Evolutionary conservation across 2,797 vertebrate species (phyloP), one percentile per base, ranked within the genome.

Genomic region (Lagodon rhomboides): DNA sequence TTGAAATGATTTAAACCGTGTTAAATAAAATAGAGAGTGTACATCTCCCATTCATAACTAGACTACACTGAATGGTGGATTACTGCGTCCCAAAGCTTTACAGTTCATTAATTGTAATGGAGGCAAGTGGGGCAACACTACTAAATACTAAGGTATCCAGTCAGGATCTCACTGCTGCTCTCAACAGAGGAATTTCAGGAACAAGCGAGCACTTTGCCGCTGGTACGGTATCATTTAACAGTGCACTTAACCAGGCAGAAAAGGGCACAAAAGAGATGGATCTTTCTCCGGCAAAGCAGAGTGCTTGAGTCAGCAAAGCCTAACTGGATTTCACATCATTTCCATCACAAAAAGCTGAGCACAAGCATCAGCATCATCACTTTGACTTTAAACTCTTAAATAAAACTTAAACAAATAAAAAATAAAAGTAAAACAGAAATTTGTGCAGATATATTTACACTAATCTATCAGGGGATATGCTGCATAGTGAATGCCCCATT

Each of bases 131-230:
- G 50, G 61, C 51, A 83, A 68, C 61, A 34, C 46, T 53, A 82
- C 68, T 71, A 91, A 90, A 93, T 92, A 90, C 82, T 90, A 46
- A 34, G 12, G 90, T 90, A 79, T 90, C 91, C 80, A 85, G 69
- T 55, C 74, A 67, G 60, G 55, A 62, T 41, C 43, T 59, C 49
- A 44, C 25, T 53, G 71, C 58, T 82, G 86, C 79, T 76, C 78
- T 78, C 88, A 84, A 93, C 92, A 71, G 49, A 91, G 78, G 83
- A 87, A 94, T 94, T 68, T 88, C 47, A 75, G 53, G 55, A 71
- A 76, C 74, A 83, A 82, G 56, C n/a, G 11, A 20, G 49, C 60
- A 68, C 76, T 75, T 79, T 80, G 59, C 61, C 82, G 71, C 70
- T 66, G 60, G 44, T 55, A 55, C 55, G 66, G 55, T 69, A 77